phyloP scores from a whole-genome alignment of 2,888 invertebrate genomes.

The Tinea semifulvella region DNA sequence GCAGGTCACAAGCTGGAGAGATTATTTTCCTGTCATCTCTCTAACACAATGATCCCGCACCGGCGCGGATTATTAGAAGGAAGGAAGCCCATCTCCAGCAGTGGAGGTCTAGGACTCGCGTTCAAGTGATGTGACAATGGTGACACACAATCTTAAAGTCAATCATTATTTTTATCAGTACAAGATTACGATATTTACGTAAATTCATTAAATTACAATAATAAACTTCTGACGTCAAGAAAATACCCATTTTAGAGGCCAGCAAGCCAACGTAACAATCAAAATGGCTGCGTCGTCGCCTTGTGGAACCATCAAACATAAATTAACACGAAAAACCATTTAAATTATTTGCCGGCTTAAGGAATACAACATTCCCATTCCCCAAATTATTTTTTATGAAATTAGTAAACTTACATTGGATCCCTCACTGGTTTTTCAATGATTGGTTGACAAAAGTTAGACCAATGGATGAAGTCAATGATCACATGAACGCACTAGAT shows the following conservation, averaged over 20 bases:
- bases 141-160: too few species aligned
- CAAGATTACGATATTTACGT: constrained; percentile 11
- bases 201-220: constrained; percentile 27
- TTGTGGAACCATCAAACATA: background rate
- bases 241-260: constrained; percentile 31
- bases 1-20: too few species aligned
- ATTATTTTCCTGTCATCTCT: too few species aligned
- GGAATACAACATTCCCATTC: constrained; percentile 3
- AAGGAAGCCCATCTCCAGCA: too few species aligned
- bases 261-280: constrained; percentile 41
- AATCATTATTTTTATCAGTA: too few species aligned
- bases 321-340: constrained; percentile 1
- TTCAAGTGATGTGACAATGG: too few species aligned
- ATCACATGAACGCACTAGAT: constrained; percentile 79
- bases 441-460: constrained; percentile 89
- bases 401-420: constrained; percentile 53
- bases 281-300: constrained; percentile 54
- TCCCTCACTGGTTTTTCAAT: constrained; percentile 78
- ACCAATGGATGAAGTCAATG: constrained; percentile 84
- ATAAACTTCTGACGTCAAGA: constrained; percentile 33
- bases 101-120: too few species aligned
- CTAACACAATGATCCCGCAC: too few species aligned
- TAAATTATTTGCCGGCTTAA: background rate
- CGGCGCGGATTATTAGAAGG: too few species aligned
- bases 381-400: constrained; percentile 38